These are phyloP conservation scores for Promerops cafer DNA, from an alignment of 2,113 vertebrate genomes.

Conservation along the genomic window DNA sequence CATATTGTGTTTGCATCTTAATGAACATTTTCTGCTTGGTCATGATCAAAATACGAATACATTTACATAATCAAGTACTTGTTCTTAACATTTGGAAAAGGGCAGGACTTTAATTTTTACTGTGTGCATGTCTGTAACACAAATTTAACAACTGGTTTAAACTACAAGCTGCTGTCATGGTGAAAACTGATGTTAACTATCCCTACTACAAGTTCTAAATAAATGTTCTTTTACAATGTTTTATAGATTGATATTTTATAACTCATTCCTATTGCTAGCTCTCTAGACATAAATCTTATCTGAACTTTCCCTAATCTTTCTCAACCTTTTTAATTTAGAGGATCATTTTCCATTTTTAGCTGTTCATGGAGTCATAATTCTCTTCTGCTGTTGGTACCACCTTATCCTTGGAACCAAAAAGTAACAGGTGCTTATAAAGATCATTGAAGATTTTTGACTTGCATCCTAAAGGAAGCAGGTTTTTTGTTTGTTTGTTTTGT, in stretches of 20 bases:
- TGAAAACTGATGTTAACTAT: not conserved
- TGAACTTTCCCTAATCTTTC: slow-evolving; percentile 6
- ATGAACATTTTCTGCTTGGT: slow-evolving; percentile 61
- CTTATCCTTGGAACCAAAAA: not conserved
- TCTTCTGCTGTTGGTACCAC: not conserved
- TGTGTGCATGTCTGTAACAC: not conserved
- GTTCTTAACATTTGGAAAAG: slow-evolving; percentile 59
- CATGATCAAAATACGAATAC: slow-evolving; percentile 47
- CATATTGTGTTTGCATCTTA: slow-evolving; percentile 44
- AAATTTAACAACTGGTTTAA: slow-evolving; percentile 41
- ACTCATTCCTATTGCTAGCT: not conserved
- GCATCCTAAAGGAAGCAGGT: not conserved
- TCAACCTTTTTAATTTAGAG: slow-evolving; percentile 3
- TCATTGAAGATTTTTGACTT: not conserved
- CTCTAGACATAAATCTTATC: not conserved
- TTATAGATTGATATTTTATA: slow-evolving; percentile 12
- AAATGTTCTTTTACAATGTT: not conserved
- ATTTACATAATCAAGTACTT: slow-evolving; percentile 63
- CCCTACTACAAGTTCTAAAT: not conserved
- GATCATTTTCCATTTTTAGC: slow-evolving; percentile 3
- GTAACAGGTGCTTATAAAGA: not conserved
- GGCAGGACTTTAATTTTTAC: slow-evolving; percentile 41
- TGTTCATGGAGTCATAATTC: not conserved
- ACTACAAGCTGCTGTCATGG: not conserved
- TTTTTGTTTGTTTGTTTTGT: not conserved